Evolutionary conservation across 2,888 invertebrate genomes (phyloP), one percentile per base, ranked within the genome.

Genomic region (Agrypnus murinus): DNA sequence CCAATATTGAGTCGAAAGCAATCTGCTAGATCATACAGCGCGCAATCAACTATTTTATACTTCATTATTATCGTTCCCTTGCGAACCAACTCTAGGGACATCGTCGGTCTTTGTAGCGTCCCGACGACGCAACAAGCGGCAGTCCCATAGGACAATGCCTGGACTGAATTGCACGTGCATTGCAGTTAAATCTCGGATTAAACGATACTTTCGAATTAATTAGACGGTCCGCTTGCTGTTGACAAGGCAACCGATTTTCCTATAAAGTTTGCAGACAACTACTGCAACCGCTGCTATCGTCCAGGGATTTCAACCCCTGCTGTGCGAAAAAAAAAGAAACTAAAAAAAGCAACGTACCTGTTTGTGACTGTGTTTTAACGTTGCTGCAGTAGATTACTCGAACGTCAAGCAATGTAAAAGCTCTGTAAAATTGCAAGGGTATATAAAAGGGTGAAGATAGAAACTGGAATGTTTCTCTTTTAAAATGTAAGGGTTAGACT

Each of bases 21-120:
- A 80, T 80, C 78, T 78, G 75, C 71, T 77, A 77, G 80, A 80
- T 81, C 79, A 80, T 81, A 81, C 80, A 79, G 77, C 78, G 78
- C 77, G 79, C 78, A 81, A 81, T 81, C 81, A 81, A 80, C 78
- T 78, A 77, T 79, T 82, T 82, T 81, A 79, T 80, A 81, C 80
- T 80, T 78, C 77, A 77, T 79, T 79, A 81, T 80, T 80, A 77
- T 76, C 74, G 77, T 77, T 77, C 75, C 77, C 79, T 48, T 38
- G 55, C 65, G 69, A 55, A 62, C 63, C 40, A 60, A 50, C 67
- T 70, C 65, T 57, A 53, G 70, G 67, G 75, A 65, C 64, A 57
- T 15, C 57, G 48, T 34, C 43, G 66, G 55, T 65, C 73, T 73
- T 73, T 73, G 70, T 71, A 64, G 50, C 58, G 50, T 71, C 53